phyloP scores from a whole-genome alignment of 2,797 vertebrate species.

The Rhynchonycteris naso region DNA sequence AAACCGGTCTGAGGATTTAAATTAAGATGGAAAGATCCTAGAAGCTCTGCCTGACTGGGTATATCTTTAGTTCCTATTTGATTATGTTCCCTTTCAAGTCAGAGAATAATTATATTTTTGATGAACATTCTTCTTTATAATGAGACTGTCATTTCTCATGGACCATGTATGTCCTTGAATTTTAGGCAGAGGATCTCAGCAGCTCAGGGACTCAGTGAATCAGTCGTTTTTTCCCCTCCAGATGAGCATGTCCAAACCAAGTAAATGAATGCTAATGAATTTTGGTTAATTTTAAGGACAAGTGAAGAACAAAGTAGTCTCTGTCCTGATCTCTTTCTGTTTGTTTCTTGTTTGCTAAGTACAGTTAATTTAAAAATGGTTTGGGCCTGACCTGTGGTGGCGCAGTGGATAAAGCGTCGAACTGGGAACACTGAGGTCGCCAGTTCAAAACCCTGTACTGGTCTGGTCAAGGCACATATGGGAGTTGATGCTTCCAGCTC shows the following conservation, averaged over 20 bases:
- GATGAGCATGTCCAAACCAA: background rate
- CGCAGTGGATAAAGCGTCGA: too few species aligned
- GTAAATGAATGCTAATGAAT: background rate
- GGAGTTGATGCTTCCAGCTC: too few species aligned
- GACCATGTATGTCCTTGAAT: background rate
- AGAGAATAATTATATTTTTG: slow-evolving; percentile 22
- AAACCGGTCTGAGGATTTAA: background rate
- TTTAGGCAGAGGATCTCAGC: background rate
- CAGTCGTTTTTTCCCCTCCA: background rate
- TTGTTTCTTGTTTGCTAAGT: background rate
- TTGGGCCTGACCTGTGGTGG: too few species aligned
- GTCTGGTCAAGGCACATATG: too few species aligned
- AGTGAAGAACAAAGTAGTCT: background rate
- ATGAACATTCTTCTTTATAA: background rate
- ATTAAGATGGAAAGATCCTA: background rate
- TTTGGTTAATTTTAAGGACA: slow-evolving; percentile 29
- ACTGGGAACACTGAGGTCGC: too few species aligned
- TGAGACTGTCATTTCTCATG: background rate
- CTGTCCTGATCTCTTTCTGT: background rate
- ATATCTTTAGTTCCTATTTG: background rate
- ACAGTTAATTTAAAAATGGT: background rate
- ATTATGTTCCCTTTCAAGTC: background rate
- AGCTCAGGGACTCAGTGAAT: background rate
- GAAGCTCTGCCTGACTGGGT: background rate
- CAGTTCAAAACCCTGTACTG: too few species aligned